A percentile compares a stretch with the other conserved stretches of the same genome.
These are phyloP conservation scores for Paguma larvata DNA, from an alignment of 2,797 vertebrate species.

Conservation along the genomic window DNA sequence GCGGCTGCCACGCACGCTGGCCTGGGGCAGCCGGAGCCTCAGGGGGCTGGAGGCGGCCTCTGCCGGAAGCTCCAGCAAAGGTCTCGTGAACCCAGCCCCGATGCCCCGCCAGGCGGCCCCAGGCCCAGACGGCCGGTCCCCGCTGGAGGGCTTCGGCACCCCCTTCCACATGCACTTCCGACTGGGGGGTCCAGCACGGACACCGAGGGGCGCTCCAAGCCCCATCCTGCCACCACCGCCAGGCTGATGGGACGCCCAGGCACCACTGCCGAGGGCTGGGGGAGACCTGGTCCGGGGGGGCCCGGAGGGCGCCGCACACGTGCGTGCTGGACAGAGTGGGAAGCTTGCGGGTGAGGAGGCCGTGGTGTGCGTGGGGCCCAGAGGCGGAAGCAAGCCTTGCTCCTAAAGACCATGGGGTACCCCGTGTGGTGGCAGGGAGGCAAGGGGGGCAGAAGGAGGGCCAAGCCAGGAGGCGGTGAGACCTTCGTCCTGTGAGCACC, in stretches of 20 bases:
- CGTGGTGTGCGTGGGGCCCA: accelerated
- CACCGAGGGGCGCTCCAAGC: accelerated
- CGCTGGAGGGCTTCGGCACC: too few relatives aligned
- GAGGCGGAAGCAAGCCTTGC: neutral
- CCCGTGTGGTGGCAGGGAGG: neutral
- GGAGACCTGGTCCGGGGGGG: neutral
- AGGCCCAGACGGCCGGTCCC: neutral
- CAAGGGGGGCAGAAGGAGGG: accelerated
- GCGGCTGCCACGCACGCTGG: accelerated
- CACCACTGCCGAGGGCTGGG: accelerated
- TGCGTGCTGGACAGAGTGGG: accelerated
- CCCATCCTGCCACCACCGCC: accelerated
- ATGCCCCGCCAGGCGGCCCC: neutral
- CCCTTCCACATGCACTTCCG: neutral
- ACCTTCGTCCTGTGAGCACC: too few relatives aligned
- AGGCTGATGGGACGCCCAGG: neutral
- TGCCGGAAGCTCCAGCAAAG: neutral
- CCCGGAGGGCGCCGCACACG: neutral
- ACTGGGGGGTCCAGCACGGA: neutral
- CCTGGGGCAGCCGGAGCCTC: accelerated
- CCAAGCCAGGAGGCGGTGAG: accelerated
- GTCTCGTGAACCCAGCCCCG: neutral
- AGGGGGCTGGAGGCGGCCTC: accelerated
- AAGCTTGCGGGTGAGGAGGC: accelerated
- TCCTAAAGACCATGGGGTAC: neutral